These are phyloP conservation scores for Pediacus dermestoides DNA, from an alignment of 2,888 invertebrate species.

Conservation along the genomic window DNA sequence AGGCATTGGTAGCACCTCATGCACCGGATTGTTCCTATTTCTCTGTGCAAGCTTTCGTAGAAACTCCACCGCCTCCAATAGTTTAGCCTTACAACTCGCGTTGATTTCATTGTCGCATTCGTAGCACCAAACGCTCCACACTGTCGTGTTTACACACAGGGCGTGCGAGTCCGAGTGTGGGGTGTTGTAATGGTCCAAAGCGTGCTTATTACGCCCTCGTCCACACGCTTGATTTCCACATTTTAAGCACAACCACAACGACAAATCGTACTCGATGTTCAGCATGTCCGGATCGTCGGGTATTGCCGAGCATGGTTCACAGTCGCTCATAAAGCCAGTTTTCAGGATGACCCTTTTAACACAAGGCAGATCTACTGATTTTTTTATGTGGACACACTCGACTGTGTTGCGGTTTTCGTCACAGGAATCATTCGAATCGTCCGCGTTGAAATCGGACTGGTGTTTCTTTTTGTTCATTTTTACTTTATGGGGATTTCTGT, in stretches of 20 bases:
- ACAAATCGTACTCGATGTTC: slow-evolving; percentile 51
- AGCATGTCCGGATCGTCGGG: slow-evolving; percentile 31
- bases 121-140: slow-evolving; percentile 77
- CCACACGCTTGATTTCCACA: slow-evolving; percentile 79
- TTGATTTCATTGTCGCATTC: slow-evolving; percentile 70
- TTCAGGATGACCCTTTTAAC: slow-evolving; percentile 54
- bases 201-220: slow-evolving; percentile 64
- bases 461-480: slow-evolving; percentile 74
- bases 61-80: slow-evolving; percentile 72
- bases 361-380: slow-evolving; percentile 62
- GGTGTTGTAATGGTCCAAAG: slow-evolving; percentile 68
- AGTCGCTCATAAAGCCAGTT: slow-evolving; percentile 53
- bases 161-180: slow-evolving; percentile 75
- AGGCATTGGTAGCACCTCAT: slow-evolving; percentile 16
- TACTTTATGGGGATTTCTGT: too few species aligned
- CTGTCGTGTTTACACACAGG: slow-evolving; percentile 66
- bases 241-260: slow-evolving; percentile 75
- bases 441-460: slow-evolving; percentile 63
- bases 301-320: slow-evolving; percentile 44
- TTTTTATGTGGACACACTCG: slow-evolving; percentile 67
- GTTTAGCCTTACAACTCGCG: slow-evolving; percentile 56
- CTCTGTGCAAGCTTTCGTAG: slow-evolving; percentile 54
- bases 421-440: slow-evolving; percentile 69
- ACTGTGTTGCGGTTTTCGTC: slow-evolving; percentile 61
- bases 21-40: slow-evolving; percentile 8